Evolutionary conservation across 2,888 invertebrate species (phyloP).

Genomic region (Dolichopus griseipennis): DNA sequence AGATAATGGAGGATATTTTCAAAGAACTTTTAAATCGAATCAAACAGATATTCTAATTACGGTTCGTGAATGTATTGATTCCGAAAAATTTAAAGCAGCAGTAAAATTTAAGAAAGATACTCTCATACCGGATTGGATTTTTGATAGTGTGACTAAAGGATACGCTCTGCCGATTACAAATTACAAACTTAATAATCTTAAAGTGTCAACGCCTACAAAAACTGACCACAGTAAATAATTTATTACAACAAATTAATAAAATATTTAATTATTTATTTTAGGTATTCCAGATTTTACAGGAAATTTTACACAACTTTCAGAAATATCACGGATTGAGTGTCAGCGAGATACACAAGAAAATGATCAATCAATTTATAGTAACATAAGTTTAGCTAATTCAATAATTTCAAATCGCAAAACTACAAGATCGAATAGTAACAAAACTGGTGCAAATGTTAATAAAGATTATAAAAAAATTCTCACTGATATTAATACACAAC

Average conservation of each 20-base stretch:
- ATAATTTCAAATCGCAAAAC: conserved; percentile 19
- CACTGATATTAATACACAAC: conserved; percentile 51
- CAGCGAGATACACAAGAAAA: conserved; percentile 6
- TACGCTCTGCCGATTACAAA: conserved; percentile 55
- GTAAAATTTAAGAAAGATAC: conserved; percentile 47
- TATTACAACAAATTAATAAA: too few species aligned
- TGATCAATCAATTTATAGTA: conserved; percentile 24
- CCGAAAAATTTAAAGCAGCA: conserved; percentile 40
- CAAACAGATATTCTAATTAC: conserved; percentile 37
- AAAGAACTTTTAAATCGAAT: conserved; percentile 40
- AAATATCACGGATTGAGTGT: conserved; percentile 35
- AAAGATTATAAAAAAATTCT: conserved; percentile 27
- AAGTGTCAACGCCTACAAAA: conserved; percentile 64
- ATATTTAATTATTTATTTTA: not conserved
- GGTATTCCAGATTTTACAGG: conserved; percentile 34
- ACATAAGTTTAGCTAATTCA: conserved; percentile 21
- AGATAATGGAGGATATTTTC: conserved; percentile 60
- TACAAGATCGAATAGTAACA: not conserved
- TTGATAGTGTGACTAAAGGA: conserved; percentile 64
- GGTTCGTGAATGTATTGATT: conserved; percentile 34
- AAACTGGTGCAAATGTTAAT: not conserved
- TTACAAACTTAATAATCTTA: conserved; percentile 51
- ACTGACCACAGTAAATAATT: conserved; percentile 24
- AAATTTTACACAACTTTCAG: conserved; percentile 34
- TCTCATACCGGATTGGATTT: conserved; percentile 68